Evolutionary conservation across 2,888 invertebrate genomes (phyloP), one percentile per base, ranked within the genome.

Genomic region (Eugnorisma glareosa): DNA sequence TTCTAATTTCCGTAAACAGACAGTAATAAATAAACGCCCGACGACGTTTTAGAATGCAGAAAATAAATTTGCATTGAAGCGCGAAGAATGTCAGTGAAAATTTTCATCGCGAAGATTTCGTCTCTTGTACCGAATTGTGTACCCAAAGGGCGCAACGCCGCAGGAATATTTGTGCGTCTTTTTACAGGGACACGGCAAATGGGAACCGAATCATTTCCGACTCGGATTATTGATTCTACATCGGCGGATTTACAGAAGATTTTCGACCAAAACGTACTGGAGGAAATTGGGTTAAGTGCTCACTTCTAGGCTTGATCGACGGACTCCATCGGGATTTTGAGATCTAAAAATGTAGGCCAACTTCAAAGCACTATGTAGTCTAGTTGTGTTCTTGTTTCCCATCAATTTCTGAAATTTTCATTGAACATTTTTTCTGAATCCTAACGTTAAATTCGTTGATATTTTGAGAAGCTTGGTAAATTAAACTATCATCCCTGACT

Each of bases 271-370:
- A 85, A 70, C 77, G 81, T 88, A 77, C 79, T 83, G 66, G 66
- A 77, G 75, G 48, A 80, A 85, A 88, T 87, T 82, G 77, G 87
- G 87, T 88, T 83, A 87, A 88, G 89, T 87, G 83, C 77, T 79
- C 67, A 70, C 77, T 79, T 75, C 71, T 73, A 83, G 76, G 64
- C 67, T 54, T 78, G 80, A 82, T 84, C 69, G 87, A 81, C 77
- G 71, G 76, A 75, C 75, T 79, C 77, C 77, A 75, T 71, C 84
- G 73, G 57, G 61, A 45, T 83, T 83, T 77, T 37, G 18, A 66
- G 73, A 45, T 28, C 77, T 57, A 57, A 75, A 83, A 75, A 79
- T 75, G n/a, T 79, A 37, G 67, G 63, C 63, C 63, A 69, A 68
- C 54, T 72, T 66, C 24, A 69, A 67, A 72, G 37, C 24, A 37